Conservation (phyloP, 2,888 invertebrate species). For the Suillia variegata region DNA sequence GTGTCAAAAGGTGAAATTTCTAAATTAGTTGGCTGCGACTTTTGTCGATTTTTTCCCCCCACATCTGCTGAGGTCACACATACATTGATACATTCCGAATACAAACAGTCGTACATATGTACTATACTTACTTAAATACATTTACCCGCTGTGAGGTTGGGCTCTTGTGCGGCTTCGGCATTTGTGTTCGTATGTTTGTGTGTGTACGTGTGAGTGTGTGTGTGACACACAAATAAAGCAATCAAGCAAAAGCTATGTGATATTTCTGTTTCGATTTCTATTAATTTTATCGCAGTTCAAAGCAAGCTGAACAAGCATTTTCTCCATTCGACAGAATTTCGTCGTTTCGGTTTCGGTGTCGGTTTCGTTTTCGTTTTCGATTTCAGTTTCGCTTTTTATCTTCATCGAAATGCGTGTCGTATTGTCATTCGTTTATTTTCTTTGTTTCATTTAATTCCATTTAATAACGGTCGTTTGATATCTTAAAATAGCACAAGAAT, state of each 20-base stretch:
- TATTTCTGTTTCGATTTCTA: too few relatives aligned
- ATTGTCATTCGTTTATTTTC: not conserved
- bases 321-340: too few relatives aligned
- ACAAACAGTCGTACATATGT: not conserved
- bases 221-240: not conserved
- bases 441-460: too few relatives aligned
- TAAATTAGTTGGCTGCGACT: conserved; percentile 25
- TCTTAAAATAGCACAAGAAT: too few relatives aligned
- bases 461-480: too few relatives aligned
- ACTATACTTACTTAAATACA: not conserved
- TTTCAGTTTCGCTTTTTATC: not conserved
- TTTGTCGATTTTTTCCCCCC: conserved; percentile 4
- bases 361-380: not conserved
- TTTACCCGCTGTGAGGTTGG: too few relatives aligned
- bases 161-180: not conserved
- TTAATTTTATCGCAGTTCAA: not conserved
- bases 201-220: not conserved
- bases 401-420: not conserved
- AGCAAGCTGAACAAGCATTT: too few relatives aligned
- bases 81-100: not conserved
- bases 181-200: not conserved
- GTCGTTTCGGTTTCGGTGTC: not conserved
- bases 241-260: not conserved
- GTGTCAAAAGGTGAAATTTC: conserved; percentile 31
- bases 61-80: too few relatives aligned